Base-by-base conservation (phyloP, 2,797 vertebrate species). In the Danio albolineatus region DNA sequence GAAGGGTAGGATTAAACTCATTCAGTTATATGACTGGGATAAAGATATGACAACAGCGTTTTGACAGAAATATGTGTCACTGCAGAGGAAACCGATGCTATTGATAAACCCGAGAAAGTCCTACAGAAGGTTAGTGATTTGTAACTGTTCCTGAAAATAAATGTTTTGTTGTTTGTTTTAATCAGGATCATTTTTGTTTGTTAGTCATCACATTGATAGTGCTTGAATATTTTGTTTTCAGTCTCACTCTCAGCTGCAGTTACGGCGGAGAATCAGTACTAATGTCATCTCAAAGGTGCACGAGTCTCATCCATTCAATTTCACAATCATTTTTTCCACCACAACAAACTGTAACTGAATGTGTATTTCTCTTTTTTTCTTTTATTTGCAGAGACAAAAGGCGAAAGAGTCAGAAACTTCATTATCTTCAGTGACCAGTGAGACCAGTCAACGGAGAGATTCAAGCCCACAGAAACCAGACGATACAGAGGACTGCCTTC, bases 111-210 rank as follows among this genome's bases (percentile, higher is more conserved):
- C 13, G 87, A 76, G 61, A 91, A 87, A 86, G 78, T 61, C 64
- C 85, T 86, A 73, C 92, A 90, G 66, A 92, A 92, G 92, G 95
- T 96, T 96, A 90, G 0, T 41, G 7, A 21, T 19, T 10, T n/a
- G 10, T 10, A 7, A 36, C 7, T 56, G n/a, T 53, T 28, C n/a
- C 17, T 28, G 39, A 10, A 16, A 5, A 46, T 48, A 0, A 57
- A 0, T 19, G 7, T 43, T 76, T 28, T 1, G 2, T 56, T 28
- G 5, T 49, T 44, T 28, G 16, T 54, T 43, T 2, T 12, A 1
- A 13, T n/a, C 3, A 43, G 10, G 4, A 59, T 36, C 4, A 21
- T 4, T 21, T 64, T 38, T 43, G 3, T 41, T 28, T 61, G 4
- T 64, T 13, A 12, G 12, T 12, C 38, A 60, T 19, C 2, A 9